Percentiles rank a stretch among this genome's conserved stretches.
Conservation (phyloP, 2,797 vertebrate genomes). For the Synaphobranchus kaupii region DNA sequence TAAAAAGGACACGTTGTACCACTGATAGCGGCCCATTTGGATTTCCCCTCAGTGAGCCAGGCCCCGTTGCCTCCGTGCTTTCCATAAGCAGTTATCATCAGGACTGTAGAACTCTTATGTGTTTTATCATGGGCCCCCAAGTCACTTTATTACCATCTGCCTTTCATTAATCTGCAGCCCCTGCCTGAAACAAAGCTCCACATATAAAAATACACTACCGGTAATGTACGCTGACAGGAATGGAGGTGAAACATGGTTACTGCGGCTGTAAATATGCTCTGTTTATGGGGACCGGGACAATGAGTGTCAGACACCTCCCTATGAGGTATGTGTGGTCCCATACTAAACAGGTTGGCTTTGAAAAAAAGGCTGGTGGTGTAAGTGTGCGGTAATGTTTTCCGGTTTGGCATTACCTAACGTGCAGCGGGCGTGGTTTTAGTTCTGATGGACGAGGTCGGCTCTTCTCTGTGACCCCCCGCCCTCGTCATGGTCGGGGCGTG, state of each 20-base stretch:
- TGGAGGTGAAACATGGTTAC: not conserved
- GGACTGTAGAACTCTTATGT: conserved; percentile 27
- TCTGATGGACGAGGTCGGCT: conserved; percentile 64
- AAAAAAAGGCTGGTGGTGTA: not conserved
- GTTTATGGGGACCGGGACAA: conserved; percentile 10
- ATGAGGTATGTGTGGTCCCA: conserved; percentile 22
- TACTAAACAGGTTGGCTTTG: conserved; percentile 2
- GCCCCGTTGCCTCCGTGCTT: conserved; percentile 42
- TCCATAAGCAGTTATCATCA: conserved; percentile 44
- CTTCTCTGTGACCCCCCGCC: conserved; percentile 80
- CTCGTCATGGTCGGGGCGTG: conserved; percentile 77
- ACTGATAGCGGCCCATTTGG: not conserved
- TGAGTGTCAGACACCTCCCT: conserved; percentile 59
- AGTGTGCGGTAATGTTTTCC: not conserved
- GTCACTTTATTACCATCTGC: conserved; percentile 45
- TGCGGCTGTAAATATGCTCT: conserved; percentile 6
- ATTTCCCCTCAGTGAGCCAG: not conserved
- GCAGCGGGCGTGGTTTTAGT: conserved; percentile 59
- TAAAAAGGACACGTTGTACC: conserved; percentile 45
- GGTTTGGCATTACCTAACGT: conserved; percentile 73
- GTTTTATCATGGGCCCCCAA: conserved; percentile 42
- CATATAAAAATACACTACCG: conserved; percentile 40
- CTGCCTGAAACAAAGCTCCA: conserved; percentile 42
- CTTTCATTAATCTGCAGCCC: conserved; percentile 44
- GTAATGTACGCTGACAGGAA: conserved; percentile 9